phyloP scores from a whole-genome alignment of 2,888 invertebrate species.

The Automeris io region DNA sequence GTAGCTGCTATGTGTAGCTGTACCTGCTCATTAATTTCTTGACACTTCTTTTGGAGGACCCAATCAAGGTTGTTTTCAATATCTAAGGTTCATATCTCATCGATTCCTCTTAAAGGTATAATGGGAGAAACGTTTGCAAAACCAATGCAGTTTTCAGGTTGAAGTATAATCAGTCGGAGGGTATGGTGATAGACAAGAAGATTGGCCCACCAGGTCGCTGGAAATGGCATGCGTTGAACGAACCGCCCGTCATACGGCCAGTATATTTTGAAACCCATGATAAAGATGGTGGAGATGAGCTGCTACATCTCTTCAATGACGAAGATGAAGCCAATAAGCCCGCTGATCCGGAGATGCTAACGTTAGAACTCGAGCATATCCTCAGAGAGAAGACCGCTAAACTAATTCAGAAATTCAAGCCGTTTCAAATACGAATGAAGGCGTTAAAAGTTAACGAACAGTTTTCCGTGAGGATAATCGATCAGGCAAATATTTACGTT shows the following conservation, averaged over 20 bases:
- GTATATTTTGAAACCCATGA: slow-evolving; percentile 25
- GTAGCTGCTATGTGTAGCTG: too few species aligned
- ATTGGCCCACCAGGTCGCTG: slow-evolving; percentile 35
- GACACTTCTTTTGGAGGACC: too few species aligned
- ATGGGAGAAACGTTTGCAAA: not conserved
- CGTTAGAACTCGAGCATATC: slow-evolving; percentile 37
- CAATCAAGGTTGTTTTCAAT: too few species aligned
- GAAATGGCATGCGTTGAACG: slow-evolving; percentile 52
- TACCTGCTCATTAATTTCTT: too few species aligned
- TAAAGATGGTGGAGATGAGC: slow-evolving; percentile 5
- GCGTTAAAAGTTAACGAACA: slow-evolving; percentile 40
- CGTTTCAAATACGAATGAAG: slow-evolving; percentile 41
- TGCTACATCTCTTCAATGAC: slow-evolving; percentile 7
- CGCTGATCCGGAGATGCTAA: slow-evolving; percentile 22
- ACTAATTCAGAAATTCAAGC: slow-evolving; percentile 30
- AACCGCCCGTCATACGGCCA: slow-evolving; percentile 37
- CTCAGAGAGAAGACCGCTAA: slow-evolving; percentile 30
- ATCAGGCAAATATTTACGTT: slow-evolving; percentile 40
- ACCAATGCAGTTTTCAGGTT: slow-evolving; percentile 25
- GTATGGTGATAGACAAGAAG: slow-evolving; percentile 33
- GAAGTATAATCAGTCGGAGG: slow-evolving; percentile 51
- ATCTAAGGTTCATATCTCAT: too few species aligned
- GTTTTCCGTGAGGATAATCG: slow-evolving; percentile 40
- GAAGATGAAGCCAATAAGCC: slow-evolving; percentile 1
- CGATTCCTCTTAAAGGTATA: too few species aligned